These are phyloP conservation scores for Pecten maximus DNA, from an alignment of 2,888 invertebrate genomes.

Conservation along the genomic window DNA sequence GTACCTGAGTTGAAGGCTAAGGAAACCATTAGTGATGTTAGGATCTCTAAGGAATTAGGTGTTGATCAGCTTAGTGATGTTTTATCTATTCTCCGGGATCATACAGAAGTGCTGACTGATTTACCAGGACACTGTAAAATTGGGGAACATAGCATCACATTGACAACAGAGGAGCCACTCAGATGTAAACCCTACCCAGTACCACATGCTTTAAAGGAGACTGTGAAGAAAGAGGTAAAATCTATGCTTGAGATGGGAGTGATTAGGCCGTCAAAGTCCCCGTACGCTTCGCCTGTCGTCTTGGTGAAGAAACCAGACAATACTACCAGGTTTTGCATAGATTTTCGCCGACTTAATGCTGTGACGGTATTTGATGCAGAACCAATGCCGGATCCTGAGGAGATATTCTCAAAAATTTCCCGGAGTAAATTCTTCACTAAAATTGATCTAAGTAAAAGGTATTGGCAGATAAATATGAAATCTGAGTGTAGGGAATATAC, in stretches of 20 bases:
- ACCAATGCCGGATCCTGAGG: conserved; percentile 61
- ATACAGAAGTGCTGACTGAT: too few relatives aligned
- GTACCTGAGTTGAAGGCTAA: too few relatives aligned
- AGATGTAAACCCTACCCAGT: not conserved
- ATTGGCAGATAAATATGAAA: too few relatives aligned
- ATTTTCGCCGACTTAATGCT: conserved; percentile 60
- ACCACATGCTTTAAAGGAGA: not conserved
- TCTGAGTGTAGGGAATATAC: too few relatives aligned
- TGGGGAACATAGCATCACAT: not conserved
- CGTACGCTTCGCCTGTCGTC: conserved; percentile 60
- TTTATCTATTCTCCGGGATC: too few relatives aligned
- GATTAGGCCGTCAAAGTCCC: not conserved
- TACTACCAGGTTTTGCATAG: conserved; percentile 59
- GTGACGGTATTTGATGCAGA: conserved; percentile 63
- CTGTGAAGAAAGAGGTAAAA: not conserved
- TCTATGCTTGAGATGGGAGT: not conserved
- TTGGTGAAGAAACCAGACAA: conserved; percentile 59
- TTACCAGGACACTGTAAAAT: not conserved
- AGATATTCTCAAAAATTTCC: conserved; percentile 58
- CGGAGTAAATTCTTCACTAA: conserved; percentile 56
- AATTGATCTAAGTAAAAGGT: conserved; percentile 59
- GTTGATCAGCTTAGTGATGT: too few relatives aligned
- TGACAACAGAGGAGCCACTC: not conserved
- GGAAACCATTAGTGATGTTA: too few relatives aligned
- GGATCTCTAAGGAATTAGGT: too few relatives aligned